Conservation (phyloP, 2,113 vertebrate genomes). For the Pseudorhombus dupliciocellatus region DNA sequence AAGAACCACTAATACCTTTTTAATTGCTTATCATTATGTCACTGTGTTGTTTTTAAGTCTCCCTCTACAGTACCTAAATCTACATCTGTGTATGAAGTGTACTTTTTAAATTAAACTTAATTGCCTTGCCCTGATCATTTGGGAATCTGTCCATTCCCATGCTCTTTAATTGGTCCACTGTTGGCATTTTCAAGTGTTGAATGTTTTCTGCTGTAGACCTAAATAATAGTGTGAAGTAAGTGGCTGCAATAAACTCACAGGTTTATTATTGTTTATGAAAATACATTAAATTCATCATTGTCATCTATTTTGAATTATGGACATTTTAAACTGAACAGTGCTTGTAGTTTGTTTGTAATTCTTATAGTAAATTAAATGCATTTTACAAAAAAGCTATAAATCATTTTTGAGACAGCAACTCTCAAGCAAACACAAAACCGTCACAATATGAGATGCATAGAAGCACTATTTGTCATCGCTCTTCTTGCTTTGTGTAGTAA, state of each 20-base stretch:
- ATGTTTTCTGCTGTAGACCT: not conserved
- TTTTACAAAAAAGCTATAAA: no score
- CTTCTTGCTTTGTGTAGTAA: not conserved
- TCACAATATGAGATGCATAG: not conserved
- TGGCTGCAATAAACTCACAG: conserved; percentile 5
- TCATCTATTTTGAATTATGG: no score
- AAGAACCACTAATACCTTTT: no score
- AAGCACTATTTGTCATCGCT: not conserved
- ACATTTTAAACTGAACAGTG: no score
- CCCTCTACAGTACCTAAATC: not conserved
- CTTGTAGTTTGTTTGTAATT: no score
- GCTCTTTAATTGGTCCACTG: not conserved
- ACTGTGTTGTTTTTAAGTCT: not conserved
- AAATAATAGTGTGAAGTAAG: not conserved
- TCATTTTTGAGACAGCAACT: no score
- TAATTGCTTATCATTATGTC: no score
- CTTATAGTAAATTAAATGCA: no score
- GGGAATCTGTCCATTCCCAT: not conserved
- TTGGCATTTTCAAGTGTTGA: not conserved
- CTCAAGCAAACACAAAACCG: not conserved
- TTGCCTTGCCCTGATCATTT: not conserved
- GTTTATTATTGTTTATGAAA: no score
- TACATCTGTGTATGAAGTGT: not conserved
- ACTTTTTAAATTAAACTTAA: no score
- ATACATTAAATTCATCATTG: no score